Conservation (phyloP, 2,888 invertebrate species). For the Homarus gammarus region DNA sequence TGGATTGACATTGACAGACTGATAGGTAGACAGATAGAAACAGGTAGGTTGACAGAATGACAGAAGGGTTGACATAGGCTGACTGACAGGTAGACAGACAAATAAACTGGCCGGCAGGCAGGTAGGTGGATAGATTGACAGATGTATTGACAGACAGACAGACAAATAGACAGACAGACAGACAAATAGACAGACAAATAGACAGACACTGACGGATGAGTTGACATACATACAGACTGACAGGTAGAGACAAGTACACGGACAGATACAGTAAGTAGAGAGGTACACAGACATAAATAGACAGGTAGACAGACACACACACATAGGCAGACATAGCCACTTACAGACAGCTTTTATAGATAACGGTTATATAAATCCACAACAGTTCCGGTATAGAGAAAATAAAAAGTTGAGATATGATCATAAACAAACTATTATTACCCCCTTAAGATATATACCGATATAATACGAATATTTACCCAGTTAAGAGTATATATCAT, state of each 20-base stretch:
- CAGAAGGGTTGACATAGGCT: background rate
- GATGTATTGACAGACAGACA: background rate
- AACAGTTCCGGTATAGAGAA: too few species aligned
- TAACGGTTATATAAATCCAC: too few species aligned
- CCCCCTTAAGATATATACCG: too few species aligned
- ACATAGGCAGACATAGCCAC: background rate
- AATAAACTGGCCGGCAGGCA: background rate
- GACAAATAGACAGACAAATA: background rate
- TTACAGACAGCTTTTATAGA: background rate
- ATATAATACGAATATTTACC: too few species aligned
- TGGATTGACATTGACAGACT: background rate
- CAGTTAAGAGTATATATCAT: too few species aligned
- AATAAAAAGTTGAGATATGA: too few species aligned
- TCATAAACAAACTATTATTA: too few species aligned
- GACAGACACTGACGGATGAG: background rate
- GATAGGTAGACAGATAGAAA: slow-evolving; percentile 17
- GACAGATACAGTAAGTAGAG: background rate
- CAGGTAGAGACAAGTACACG: too few species aligned
- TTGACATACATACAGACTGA: background rate
- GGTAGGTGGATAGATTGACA: background rate
- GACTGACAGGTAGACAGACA: background rate
- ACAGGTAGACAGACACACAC: background rate
- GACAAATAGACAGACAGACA: background rate
- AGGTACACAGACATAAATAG: background rate
- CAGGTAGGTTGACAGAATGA: slow-evolving; percentile 9